A percentile compares a stretch with the other conserved stretches of the same genome.
These are phyloP conservation scores for Gobionotothen gibberifrons DNA, from an alignment of 2,797 vertebrate species.

Conservation along the genomic window DNA sequence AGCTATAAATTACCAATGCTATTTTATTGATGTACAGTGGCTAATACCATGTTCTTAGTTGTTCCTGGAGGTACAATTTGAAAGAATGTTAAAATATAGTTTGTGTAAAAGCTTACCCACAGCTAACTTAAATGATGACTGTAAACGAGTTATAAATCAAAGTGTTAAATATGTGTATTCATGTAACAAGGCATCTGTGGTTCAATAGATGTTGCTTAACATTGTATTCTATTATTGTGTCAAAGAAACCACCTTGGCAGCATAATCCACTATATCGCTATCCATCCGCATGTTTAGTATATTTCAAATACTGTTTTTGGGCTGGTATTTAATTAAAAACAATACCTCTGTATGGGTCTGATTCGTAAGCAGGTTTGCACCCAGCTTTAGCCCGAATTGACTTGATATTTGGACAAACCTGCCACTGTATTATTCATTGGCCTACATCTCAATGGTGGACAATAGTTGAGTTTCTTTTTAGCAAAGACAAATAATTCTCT, in stretches of 20 bases:
- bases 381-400: background rate
- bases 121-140: background rate
- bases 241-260: background rate
- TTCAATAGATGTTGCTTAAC: background rate
- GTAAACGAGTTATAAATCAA: background rate
- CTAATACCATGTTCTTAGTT: background rate
- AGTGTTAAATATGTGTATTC: background rate
- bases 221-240: background rate
- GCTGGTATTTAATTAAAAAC: background rate
- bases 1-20: background rate
- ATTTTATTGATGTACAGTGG: background rate
- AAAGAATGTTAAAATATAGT: background rate
- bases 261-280: background rate
- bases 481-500: background rate
- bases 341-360: background rate
- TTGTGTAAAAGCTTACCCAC: background rate
- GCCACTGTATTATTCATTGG: background rate
- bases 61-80: background rate
- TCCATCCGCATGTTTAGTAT: background rate
- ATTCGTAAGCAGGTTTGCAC: background rate
- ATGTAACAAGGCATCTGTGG: conserved; percentile 2
- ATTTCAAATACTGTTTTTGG: background rate
- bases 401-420: background rate
- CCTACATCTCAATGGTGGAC: background rate
- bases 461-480: background rate